Percentiles rank a stretch among this genome's conserved stretches.
These are phyloP conservation scores for Pyrgilauda ruficollis DNA, from an alignment of 2,113 vertebrate genomes.

Conservation along the genomic window DNA sequence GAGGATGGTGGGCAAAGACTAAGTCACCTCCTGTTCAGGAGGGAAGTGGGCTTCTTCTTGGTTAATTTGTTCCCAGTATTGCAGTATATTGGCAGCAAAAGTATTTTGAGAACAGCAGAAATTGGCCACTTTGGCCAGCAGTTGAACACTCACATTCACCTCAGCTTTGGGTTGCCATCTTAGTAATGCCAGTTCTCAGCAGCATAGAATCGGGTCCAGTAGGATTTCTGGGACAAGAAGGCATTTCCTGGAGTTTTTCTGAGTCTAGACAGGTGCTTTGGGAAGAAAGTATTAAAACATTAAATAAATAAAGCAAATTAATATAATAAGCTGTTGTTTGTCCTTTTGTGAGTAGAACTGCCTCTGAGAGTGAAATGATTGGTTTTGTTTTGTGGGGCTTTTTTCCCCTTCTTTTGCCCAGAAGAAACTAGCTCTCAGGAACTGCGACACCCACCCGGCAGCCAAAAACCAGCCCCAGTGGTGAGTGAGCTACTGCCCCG, in stretches of 20 bases:
- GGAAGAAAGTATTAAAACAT: background rate
- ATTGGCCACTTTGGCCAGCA: background rate
- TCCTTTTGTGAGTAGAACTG: background rate
- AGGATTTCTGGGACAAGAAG: background rate
- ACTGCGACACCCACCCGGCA: constrained; percentile 55
- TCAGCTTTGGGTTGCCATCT: background rate
- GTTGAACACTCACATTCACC: background rate
- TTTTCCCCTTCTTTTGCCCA: constrained; percentile 18
- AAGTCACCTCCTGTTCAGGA: background rate
- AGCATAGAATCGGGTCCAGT: background rate
- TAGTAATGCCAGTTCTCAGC: background rate
- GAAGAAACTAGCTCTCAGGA: constrained; percentile 75
- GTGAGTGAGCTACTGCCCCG: constrained; percentile 56
- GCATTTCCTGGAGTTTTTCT: background rate
- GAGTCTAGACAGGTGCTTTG: background rate
- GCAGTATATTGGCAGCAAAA: background rate
- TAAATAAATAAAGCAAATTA: background rate
- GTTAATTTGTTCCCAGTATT: background rate
- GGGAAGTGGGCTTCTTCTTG: background rate
- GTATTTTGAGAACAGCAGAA: background rate
- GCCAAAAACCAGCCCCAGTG: constrained; percentile 68
- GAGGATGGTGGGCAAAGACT: background rate
- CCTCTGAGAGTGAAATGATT: background rate
- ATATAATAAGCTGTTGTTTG: background rate
- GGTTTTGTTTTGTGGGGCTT: constrained; percentile 14